These are phyloP conservation scores for Ochropleura leucogaster DNA, from an alignment of 2,888 invertebrate genomes.

Conservation along the genomic window DNA sequence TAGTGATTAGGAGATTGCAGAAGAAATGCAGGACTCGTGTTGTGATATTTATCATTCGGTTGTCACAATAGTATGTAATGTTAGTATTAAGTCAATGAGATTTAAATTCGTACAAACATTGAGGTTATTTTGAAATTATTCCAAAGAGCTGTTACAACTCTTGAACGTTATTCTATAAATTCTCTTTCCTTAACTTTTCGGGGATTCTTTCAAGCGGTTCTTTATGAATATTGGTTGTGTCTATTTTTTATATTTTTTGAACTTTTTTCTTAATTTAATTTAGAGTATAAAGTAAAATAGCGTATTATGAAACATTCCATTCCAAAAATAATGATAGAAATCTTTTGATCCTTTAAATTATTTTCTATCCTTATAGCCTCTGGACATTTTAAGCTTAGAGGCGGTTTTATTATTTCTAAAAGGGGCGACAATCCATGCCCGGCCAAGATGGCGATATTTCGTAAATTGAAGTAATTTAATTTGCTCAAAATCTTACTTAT, in stretches of 20 bases:
- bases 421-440: slow-evolving; percentile 62
- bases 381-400: slow-evolving; percentile 24
- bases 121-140: slow-evolving; percentile 63
- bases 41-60: slow-evolving; percentile 78
- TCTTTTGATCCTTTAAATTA: slow-evolving; percentile 41
- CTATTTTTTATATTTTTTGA: slow-evolving; percentile 8
- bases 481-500: slow-evolving; percentile 46
- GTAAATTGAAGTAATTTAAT: slow-evolving; percentile 61
- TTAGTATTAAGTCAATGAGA: slow-evolving; percentile 51
- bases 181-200: slow-evolving; percentile 31
- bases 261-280: slow-evolving; percentile 32
- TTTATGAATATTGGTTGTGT: slow-evolving; percentile 35
- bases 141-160: slow-evolving; percentile 72
- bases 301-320: slow-evolving; percentile 59
- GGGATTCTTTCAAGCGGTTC: slow-evolving; percentile 13
- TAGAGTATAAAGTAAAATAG: slow-evolving; percentile 37
- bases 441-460: slow-evolving; percentile 43
- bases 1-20: slow-evolving; percentile 71
- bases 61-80: slow-evolving; percentile 75
- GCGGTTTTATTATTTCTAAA: slow-evolving; percentile 42
- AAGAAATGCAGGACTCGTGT: slow-evolving; percentile 78
- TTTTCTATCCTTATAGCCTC: slow-evolving; percentile 32
- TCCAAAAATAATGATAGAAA: slow-evolving; percentile 40
- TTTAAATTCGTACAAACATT: slow-evolving; percentile 66
- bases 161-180: slow-evolving; percentile 45